A percentile compares a stretch with the other conserved stretches of the same genome.
Evolutionary conservation across 2,113 vertebrate species (phyloP).

Genomic region (Nothoprocta perdicaria): DNA sequence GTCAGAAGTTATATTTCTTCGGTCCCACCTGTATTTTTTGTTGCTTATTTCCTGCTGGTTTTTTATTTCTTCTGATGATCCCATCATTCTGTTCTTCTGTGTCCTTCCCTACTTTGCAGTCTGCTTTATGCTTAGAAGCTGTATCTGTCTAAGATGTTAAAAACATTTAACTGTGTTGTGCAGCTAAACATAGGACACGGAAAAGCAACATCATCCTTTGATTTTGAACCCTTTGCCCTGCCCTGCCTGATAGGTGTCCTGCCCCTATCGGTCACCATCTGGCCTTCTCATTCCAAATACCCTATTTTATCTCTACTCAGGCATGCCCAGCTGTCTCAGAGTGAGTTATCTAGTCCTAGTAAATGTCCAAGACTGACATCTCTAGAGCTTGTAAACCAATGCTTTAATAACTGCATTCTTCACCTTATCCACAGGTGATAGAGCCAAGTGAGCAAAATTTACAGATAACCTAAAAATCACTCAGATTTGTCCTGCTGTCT

Average conservation of each 20-base stretch:
- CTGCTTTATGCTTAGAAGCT: background rate
- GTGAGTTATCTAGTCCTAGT: background rate
- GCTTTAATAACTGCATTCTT: background rate
- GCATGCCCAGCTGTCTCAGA: background rate
- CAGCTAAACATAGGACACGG: background rate
- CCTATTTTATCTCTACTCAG: background rate
- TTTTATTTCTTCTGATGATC: background rate
- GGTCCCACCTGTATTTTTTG: background rate
- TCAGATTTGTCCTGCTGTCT: background rate
- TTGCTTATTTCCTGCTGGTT: background rate
- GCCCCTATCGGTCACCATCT: background rate
- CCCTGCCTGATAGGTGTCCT: no score
- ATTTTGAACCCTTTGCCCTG: background rate
- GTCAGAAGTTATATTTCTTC: background rate
- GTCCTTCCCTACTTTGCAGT: background rate
- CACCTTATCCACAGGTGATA: background rate
- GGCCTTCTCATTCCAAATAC: background rate
- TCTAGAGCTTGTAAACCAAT: background rate
- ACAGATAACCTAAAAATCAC: background rate
- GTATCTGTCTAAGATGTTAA: background rate
- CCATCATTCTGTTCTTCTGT: background rate
- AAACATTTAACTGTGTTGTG: background rate
- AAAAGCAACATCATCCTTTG: background rate
- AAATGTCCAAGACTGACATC: background rate
- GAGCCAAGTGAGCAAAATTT: background rate